Conservation (phyloP, 2,888 invertebrate genomes). For the Caenorhabditis afra region DNA sequence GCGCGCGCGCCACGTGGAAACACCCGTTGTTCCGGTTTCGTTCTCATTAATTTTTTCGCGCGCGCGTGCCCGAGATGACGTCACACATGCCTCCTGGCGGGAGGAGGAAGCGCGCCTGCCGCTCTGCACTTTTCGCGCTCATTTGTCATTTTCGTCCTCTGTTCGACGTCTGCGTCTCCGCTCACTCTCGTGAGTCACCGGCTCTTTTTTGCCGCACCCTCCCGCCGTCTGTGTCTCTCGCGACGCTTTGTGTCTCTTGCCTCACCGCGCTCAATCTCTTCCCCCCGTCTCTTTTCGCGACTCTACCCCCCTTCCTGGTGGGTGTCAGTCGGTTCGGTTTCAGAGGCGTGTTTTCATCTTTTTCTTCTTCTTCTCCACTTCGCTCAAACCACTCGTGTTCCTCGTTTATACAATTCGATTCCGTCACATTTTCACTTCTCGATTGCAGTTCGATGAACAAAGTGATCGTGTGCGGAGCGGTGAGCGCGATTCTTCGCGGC, state of each 20-base stretch:
- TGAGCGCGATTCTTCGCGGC: conserved; percentile 56
- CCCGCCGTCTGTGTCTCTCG: neutral
- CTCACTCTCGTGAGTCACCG: neutral
- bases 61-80: no score
- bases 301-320: neutral
- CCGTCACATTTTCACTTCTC: no score
- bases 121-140: conserved; percentile 8
- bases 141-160: neutral
- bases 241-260: neutral
- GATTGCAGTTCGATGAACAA: conserved; percentile 37
- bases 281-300: neutral
- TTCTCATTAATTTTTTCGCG: no score
- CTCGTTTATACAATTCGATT: neutral
- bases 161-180: conserved; percentile 9
- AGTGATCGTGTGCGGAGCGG: conserved; percentile 54
- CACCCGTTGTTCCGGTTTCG: no score
- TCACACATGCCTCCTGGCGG: neutral
- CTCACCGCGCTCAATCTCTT: conserved; percentile 1
- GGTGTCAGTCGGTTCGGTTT: no score
- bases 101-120: neutral
- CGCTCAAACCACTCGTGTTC: neutral
- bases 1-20: no score
- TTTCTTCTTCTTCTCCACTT: neutral
- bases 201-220: neutral
- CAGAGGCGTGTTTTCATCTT: neutral